phyloP scores from a whole-genome alignment of 2,888 invertebrate genomes.

The Rhodophaea formosa region DNA sequence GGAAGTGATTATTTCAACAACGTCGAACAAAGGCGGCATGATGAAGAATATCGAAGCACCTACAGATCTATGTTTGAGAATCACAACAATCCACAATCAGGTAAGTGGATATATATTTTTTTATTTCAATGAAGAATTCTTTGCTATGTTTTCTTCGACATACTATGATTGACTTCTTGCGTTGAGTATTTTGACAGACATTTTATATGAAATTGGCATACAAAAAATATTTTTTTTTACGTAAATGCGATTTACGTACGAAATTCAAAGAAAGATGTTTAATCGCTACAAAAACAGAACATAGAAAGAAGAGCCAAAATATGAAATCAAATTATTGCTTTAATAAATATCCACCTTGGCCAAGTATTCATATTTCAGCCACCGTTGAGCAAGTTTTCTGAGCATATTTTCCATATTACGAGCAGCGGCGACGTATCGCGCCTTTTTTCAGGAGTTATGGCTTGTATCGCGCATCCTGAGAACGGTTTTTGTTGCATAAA shows the following conservation, averaged over 20 bases:
- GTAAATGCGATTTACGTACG: too few species aligned
- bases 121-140: neutral
- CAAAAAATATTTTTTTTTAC: too few species aligned
- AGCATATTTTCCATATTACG: slow-evolving; percentile 13
- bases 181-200: too few species aligned
- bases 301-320: neutral
- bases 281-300: neutral
- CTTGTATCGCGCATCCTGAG: slow-evolving; percentile 8
- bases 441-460: slow-evolving; percentile 12
- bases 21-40: slow-evolving; percentile 32
- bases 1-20: slow-evolving; percentile 40
- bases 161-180: too few species aligned
- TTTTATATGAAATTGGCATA: too few species aligned
- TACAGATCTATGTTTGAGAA: slow-evolving; percentile 36
- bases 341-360: slow-evolving; percentile 4
- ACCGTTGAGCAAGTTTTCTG: slow-evolving; percentile 7
- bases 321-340: neutral
- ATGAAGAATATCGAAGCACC: slow-evolving; percentile 36
- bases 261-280: too few species aligned
- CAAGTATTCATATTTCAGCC: neutral
- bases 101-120: slow-evolving; percentile 27
- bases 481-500: slow-evolving; percentile 7
- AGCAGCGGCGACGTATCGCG: slow-evolving; percentile 10
- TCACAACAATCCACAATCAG: slow-evolving; percentile 32
- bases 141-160: neutral